Conservation (phyloP, 2,113 vertebrate genomes). For the Paratilapia polleni region DNA sequence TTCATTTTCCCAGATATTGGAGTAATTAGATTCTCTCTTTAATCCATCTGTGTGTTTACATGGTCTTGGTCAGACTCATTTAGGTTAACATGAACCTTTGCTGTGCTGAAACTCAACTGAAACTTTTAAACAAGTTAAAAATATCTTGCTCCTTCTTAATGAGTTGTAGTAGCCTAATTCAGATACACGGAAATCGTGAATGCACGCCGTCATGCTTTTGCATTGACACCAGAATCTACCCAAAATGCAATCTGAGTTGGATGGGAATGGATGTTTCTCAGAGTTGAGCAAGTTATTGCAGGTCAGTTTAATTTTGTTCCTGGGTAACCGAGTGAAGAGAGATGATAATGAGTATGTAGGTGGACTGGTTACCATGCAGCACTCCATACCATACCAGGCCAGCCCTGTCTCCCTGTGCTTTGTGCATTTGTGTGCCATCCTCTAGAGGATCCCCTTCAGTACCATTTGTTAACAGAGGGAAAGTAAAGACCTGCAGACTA, state of each 20-base stretch:
- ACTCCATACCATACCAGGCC: neutral
- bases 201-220: neutral
- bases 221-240: neutral
- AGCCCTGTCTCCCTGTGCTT: neutral
- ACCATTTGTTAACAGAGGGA: slow-evolving; percentile 47
- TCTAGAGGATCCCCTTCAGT: slow-evolving; percentile 29
- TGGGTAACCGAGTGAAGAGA: neutral
- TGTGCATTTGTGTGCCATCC: slow-evolving; percentile 5
- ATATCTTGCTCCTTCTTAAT: neutral
- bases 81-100: neutral
- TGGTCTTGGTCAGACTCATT: neutral
- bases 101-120: neutral
- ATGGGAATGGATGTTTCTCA: neutral
- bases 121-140: neutral
- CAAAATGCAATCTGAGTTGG: neutral
- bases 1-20: neutral
- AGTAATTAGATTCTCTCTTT: neutral
- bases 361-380: slow-evolving; percentile 23
- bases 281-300: neutral
- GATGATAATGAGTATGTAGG: slow-evolving; percentile 5
- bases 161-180: neutral
- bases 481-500: neutral
- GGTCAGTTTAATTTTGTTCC: neutral
- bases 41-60: slow-evolving; percentile 8
- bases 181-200: neutral